Base-by-base conservation (phyloP, 2,888 invertebrate genomes). In the Luperina nickerlii region DNA sequence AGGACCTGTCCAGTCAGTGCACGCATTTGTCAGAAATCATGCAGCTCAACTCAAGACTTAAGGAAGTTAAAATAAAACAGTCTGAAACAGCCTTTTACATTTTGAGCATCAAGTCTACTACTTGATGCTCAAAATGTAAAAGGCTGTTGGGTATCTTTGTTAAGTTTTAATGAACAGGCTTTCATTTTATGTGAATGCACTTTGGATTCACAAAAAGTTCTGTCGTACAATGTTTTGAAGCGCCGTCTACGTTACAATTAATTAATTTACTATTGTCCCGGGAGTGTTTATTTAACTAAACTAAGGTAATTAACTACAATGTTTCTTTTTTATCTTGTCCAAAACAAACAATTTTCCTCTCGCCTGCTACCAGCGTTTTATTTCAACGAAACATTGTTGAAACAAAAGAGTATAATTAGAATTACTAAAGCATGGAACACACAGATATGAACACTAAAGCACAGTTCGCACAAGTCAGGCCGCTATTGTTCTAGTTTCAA, bases 401-500 rank as follows among this genome's bases (percentile, higher is more conserved):
- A 32, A 81, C 38, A 57, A 79, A 57, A 71, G 32, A 18, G 42
- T 18, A 11, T n/a, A 54, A 63, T n/a, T n/a, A n/a, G n/a, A n/a
- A n/a, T 72, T 51, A 51, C n/a, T 32, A 70, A 70, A 79, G 20
- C 13, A 38, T 38, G 18, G 1, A 18, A 60, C 79, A 68, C 27
- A 69, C 20, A 32, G 15, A 38, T 51, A 78, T 51, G 20, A 38
- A 78, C 20, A 78, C 27, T 57, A 79, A 38, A 63, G 20, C 11
- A 24, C n/a, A n/a, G 80, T 60, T 70, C 60, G n/a, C 63, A 32
- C 4, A 54, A 71, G 45, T 54, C n/a, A 18, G 32, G n/a, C 15
- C 5, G 32, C n/a, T 78, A 20, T 63, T 80, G 80, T 80, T 42
- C 24, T 51, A 9, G 18, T 57, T 79, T 71, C 32, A 79, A 71